Base-by-base conservation (phyloP, 1,140 invertebrate species). In the Euura lappo region DNA sequence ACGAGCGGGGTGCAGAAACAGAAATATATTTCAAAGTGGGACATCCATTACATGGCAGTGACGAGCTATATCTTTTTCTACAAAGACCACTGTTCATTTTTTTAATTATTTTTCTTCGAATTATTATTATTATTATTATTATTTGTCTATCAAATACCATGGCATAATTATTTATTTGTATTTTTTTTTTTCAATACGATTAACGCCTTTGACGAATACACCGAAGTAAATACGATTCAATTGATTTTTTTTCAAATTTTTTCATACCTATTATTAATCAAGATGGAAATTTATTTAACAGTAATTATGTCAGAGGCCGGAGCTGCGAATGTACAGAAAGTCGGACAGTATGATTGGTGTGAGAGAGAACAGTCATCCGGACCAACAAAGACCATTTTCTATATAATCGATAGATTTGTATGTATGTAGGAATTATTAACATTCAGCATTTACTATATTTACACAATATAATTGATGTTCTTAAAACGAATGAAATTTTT, bases 41-140 rank as follows among this genome's bases (percentile, higher is more conserved):
- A 64, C 64, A 45, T 69, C 70, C 64, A 72, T 64, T 72, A 76
- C 68, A 72, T 76, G 75, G 75, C 75, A 76, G 75, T 76, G 75
- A 73, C 70, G 70, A 69, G 75, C 72, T 76, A 64, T 69, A 43
- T 51, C 71, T 73, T 71, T 71, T 68, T 60, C 51, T 60, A 60
- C 51, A 60, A 60, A 60, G 51, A 60, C 6, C 51, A 60, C 6
- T n/a, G 13, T 60, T 60, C 51, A 60, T 60, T 60, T 69, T 46
- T 44, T 6, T 68, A 44, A 44, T 71, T 68, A 51, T 51, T 68
- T 69, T 13, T 64, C 65, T 65, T n/a, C 13, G 65, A 28, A 28
- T 28, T 28, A 28, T 28, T 28, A 28, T 28, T 28, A 28, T 28
- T 28, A 28, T 28, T 28, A 28, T 28, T 28, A 28, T 47, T 68